A percentile compares a stretch with the other conserved stretches of the same genome.
Evolutionary conservation across 2,113 vertebrate species (phyloP).

Genomic region (Spilogale gracilis): DNA sequence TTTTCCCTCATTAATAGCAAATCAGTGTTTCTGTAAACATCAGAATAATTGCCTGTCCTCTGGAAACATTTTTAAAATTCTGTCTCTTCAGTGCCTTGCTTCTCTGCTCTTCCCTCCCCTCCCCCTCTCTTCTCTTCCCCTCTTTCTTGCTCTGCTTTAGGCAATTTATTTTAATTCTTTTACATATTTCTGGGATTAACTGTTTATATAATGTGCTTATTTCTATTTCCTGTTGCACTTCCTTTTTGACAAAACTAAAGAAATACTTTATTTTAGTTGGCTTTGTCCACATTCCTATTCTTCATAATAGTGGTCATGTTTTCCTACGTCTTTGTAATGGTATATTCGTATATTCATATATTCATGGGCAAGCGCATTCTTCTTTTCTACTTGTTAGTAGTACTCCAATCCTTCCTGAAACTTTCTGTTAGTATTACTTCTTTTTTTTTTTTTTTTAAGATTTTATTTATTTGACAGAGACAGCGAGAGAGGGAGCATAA

Average conservation of each 20-base stretch:
- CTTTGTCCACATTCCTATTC: background rate
- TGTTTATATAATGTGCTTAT: background rate
- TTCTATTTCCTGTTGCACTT: background rate
- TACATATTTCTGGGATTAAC: background rate
- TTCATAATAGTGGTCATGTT: background rate
- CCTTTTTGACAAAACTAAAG: background rate
- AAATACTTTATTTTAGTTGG: background rate
- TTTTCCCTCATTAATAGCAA: slow-evolving; percentile 50
- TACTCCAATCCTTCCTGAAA: background rate
- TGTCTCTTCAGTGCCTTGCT: background rate
- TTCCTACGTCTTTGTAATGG: background rate
- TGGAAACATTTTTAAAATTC: background rate
- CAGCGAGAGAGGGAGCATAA: background rate
- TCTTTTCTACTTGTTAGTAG: background rate
- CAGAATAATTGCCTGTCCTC: background rate
- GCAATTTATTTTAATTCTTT: slow-evolving; percentile 28
- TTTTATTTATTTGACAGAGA: background rate
- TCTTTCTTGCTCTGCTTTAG: background rate
- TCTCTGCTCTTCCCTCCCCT: background rate
- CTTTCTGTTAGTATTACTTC: background rate
- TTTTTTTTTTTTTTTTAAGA: background rate
- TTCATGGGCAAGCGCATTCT: too few relatives aligned
- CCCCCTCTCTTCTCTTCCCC: background rate
- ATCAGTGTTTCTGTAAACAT: background rate
- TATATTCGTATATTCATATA: background rate